Conservation (phyloP, 2,113 vertebrate species). For the Dipodomys merriami region DNA sequence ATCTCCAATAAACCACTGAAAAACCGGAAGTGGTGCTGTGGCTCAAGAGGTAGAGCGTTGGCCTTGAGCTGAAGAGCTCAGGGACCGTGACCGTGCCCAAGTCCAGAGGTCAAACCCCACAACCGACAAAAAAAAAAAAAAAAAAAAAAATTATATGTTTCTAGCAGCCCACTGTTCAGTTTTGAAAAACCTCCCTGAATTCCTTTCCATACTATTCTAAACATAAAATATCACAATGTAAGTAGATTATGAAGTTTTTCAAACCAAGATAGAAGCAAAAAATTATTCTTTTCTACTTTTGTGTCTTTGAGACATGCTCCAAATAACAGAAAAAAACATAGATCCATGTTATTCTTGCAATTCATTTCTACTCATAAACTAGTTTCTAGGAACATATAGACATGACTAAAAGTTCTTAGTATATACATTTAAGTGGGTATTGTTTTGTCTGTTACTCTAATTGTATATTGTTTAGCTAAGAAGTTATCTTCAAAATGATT, state of each 20-base stretch:
- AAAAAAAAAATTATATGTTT: background rate
- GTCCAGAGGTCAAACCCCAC: too few relatives aligned
- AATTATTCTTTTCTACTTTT: slow-evolving; percentile 1
- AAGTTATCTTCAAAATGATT: background rate
- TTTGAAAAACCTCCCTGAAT: background rate
- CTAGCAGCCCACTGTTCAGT: background rate
- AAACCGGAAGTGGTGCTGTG: too few relatives aligned
- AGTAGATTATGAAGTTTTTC: background rate
- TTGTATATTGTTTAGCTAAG: background rate
- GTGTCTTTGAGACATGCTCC: background rate
- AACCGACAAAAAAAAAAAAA: too few relatives aligned
- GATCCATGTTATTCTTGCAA: background rate
- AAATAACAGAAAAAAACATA: slow-evolving; percentile 5
- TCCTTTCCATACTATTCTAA: slow-evolving; percentile 11
- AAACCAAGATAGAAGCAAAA: background rate
- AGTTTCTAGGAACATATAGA: background rate
- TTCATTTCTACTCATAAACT: background rate
- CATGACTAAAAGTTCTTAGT: background rate
- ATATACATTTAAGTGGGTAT: background rate
- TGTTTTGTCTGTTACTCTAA: background rate
- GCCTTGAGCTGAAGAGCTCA: too few relatives aligned
- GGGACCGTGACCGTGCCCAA: too few relatives aligned
- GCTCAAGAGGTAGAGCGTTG: too few relatives aligned
- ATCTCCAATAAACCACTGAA: too few relatives aligned
- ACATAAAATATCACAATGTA: slow-evolving; percentile 27